Conservation (phyloP, 2,113 vertebrate species). For the Cacatua alba region DNA sequence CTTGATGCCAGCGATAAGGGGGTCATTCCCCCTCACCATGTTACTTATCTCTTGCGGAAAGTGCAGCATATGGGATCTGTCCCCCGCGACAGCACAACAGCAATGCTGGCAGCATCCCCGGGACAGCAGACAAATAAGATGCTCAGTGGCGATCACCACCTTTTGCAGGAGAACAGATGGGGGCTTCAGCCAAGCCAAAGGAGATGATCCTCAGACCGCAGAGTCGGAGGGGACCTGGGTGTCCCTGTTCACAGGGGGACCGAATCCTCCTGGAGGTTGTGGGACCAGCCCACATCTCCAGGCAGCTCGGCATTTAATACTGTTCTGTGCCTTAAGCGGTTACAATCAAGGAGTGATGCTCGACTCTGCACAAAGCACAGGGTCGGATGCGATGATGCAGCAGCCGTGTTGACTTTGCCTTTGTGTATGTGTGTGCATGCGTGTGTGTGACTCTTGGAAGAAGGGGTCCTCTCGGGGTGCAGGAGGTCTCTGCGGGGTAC, state of each 20-base stretch:
- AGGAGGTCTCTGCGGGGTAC: background rate
- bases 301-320: background rate
- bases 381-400: background rate
- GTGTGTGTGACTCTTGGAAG: background rate
- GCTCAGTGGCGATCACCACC: background rate
- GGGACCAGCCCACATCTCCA: background rate
- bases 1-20: background rate
- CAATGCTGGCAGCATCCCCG: background rate
- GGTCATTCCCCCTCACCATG: background rate
- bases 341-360: constrained; percentile 37
- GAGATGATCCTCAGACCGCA: constrained; percentile 19
- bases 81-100: background rate
- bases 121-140: background rate
- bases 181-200: background rate
- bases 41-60: background rate
- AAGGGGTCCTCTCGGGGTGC: background rate
- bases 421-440: background rate
- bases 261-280: background rate
- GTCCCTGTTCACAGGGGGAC: background rate
- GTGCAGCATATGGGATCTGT: background rate
- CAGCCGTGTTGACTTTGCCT: background rate
- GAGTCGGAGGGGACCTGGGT: background rate
- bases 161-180: background rate
- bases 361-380: background rate
- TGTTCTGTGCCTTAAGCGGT: constrained; percentile 63